These are phyloP conservation scores for Latrodectus hesperus DNA, from an alignment of 2,888 invertebrate genomes.

Conservation along the genomic window DNA sequence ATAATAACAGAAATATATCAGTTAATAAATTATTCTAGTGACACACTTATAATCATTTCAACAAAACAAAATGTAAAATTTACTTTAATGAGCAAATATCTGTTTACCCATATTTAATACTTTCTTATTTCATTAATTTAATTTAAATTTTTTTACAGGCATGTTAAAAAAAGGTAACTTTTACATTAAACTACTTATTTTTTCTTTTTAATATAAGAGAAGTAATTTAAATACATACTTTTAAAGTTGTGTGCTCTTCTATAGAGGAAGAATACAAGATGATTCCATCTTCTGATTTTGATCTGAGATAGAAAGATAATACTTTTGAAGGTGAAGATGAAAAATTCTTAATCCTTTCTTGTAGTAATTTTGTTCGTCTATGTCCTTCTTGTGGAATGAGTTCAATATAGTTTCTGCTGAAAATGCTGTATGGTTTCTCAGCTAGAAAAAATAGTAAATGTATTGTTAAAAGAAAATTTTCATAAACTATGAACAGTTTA, in stretches of 20 bases:
- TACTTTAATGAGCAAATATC: too few relatives aligned
- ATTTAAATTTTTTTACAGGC: too few relatives aligned
- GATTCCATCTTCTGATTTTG: conserved; percentile 85
- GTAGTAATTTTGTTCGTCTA: conserved; percentile 87
- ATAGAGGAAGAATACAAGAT: conserved; percentile 91
- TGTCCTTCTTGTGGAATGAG: conserved; percentile 86
- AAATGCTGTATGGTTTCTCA: conserved; percentile 86
- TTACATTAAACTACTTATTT: too few relatives aligned
- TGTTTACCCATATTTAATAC: too few relatives aligned
- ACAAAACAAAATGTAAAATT: too few relatives aligned
- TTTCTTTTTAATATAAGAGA: not conserved
- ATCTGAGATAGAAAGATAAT: conserved; percentile 87
- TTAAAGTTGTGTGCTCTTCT: conserved; percentile 88
- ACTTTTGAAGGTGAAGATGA: conserved; percentile 77
- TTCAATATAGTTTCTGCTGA: conserved; percentile 85
- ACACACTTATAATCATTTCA: too few relatives aligned
- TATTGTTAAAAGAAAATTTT: not conserved
- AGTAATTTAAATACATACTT: conserved; percentile 76
- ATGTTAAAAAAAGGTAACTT: too few relatives aligned
- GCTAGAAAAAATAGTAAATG: conserved; percentile 76
- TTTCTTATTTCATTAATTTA: too few relatives aligned
- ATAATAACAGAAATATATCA: too few relatives aligned
- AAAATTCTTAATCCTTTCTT: conserved; percentile 31
- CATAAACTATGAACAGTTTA: too few relatives aligned
- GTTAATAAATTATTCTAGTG: too few relatives aligned